Conservation (phyloP, 2,888 invertebrate genomes). For the Xiphydria camelus region DNA sequence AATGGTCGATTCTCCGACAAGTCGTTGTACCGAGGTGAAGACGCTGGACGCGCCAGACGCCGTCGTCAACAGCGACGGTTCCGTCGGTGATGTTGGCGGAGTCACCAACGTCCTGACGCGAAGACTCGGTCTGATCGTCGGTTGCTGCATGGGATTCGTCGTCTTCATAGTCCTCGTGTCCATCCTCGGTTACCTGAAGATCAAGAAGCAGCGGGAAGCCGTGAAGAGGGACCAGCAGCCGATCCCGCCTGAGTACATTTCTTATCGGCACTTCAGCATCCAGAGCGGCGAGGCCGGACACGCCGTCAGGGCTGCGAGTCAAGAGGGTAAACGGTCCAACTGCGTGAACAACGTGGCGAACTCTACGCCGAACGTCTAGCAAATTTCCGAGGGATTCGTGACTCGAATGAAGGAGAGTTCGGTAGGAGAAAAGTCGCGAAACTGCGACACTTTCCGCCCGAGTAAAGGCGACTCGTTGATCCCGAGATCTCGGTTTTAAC, state of each 20-base stretch:
- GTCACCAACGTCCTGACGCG: conserved; percentile 78
- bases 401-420: no score
- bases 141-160: conserved; percentile 83
- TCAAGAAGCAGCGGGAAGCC: conserved; percentile 79
- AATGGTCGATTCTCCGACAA: conserved; percentile 72
- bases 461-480: no score
- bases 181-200: conserved; percentile 81
- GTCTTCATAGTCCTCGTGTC: conserved; percentile 84
- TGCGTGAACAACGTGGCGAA: conserved; percentile 43
- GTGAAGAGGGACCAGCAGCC: conserved; percentile 73
- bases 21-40: conserved; percentile 76
- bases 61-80: conserved; percentile 55
- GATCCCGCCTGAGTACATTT: conserved; percentile 79
- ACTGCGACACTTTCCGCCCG: no score
- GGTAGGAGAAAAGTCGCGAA: no score
- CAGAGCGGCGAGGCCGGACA: conserved; percentile 66
- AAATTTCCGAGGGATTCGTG: conserved; percentile 37
- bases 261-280: conserved; percentile 74
- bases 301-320: conserved; percentile 28
- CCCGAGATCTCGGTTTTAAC: no score
- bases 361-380: conserved; percentile 43
- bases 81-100: conserved; percentile 60
- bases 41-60: conserved; percentile 70
- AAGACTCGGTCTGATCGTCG: conserved; percentile 81
- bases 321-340: conserved; percentile 43